Evolutionary conservation across 2,888 invertebrate species (phyloP).

Genomic region (Melanchra persicariae): DNA sequence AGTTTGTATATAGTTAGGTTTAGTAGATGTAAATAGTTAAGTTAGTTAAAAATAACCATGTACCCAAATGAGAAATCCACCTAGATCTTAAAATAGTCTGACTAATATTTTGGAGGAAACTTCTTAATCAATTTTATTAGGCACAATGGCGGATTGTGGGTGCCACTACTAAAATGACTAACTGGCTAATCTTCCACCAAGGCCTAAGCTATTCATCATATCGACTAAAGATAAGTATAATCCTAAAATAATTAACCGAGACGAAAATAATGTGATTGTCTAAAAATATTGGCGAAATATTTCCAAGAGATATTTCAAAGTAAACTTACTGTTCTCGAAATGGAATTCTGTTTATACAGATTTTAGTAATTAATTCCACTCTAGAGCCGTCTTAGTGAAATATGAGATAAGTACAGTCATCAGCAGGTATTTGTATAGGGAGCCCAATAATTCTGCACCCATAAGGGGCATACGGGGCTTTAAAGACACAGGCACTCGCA

Average conservation of each 20-base stretch:
- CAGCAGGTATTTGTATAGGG: neutral
- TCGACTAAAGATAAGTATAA: neutral
- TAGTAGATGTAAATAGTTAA: too few relatives aligned
- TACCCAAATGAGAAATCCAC: too few relatives aligned
- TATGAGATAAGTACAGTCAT: neutral
- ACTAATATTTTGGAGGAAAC: too few relatives aligned
- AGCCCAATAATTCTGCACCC: too few relatives aligned
- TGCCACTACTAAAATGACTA: neutral
- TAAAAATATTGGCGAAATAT: conserved; percentile 4
- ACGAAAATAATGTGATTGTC: conserved; percentile 1
- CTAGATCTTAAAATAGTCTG: too few relatives aligned
- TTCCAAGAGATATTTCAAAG: neutral
- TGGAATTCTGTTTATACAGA: neutral
- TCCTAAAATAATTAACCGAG: neutral
- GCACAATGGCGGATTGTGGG: neutral
- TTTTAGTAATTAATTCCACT: neutral
- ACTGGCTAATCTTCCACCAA: neutral
- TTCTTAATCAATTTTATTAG: neutral
- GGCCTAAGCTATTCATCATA: neutral
- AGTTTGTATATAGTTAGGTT: too few relatives aligned
- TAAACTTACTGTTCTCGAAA: neutral
- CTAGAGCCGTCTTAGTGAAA: neutral
- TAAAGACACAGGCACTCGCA: too few relatives aligned
- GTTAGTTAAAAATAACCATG: too few relatives aligned
- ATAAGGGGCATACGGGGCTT: too few relatives aligned